Evolutionary conservation across 1,140 invertebrate genomes (phyloP), one percentile per base, ranked within the genome.

Genomic region (Lordiphosa collinella): DNA sequence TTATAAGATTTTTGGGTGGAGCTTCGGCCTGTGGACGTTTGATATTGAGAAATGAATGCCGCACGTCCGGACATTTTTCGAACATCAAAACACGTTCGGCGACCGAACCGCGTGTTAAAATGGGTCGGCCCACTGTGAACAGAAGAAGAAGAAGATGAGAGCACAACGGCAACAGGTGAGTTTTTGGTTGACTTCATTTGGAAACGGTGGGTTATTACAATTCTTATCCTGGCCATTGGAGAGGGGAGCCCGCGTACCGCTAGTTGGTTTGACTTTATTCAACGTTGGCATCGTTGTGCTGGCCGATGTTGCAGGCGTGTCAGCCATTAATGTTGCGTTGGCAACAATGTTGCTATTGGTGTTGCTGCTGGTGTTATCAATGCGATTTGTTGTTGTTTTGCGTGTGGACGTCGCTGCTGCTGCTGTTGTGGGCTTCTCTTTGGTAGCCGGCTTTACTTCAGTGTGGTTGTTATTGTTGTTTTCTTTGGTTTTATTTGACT

Each of bases 31-130:
- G 56, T 5, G 86, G 86, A 6, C 86, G 80, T 58, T 86, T 88
- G 36, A 88, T 88, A 46, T 88, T 82, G 14, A 82, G 66, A 54
- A 87, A 87, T 37, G 78, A 52, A 47, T 76, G 87, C 31, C 80
- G 67, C 41, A 76, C 86, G 76, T 94, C 95, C 1, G 96, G 96
- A 84, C 96, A 96, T 87, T 95, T 94, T 88, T 98, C 96, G 87
- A 97, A 98, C 75, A 97, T 95, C 46, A 97, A 91, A 25, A 97
- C 96, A 25, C 96, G 90, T 82, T 97, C 96, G 2, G 96, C 96
- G 0, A 98, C 96, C 1, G 96, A 97, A 3, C 96, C 96, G 59
- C 96, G 91, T 2, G 96, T 96, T 9, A 97, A 90, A 86, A 97
- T 96, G 2, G 95, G 95, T 52, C 95, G 90, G n/a, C 96, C 93